A percentile compares a stretch with the other conserved stretches of the same genome.
Evolutionary conservation across 92 coral and sea anemone species (phyloP).

Genomic region (Parazoanthus swiftii): DNA sequence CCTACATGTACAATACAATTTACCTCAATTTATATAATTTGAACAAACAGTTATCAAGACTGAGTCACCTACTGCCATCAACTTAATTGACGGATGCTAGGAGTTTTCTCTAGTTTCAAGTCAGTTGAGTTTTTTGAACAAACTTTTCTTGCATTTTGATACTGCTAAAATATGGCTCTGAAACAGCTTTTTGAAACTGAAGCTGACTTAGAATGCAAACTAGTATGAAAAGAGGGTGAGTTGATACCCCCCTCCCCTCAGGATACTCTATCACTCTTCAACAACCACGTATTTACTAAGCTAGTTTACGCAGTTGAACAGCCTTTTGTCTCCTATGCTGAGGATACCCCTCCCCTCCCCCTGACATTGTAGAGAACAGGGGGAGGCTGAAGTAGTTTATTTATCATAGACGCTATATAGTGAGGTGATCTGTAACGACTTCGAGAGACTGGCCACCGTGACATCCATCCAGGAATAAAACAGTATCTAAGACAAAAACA

Average conservation of each 20-base stretch:
- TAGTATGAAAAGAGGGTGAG: too few species aligned
- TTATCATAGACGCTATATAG: constrained; percentile 16
- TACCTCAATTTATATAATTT: too few species aligned
- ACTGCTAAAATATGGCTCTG: not conserved
- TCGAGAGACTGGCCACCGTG: not conserved
- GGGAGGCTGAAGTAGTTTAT: not conserved
- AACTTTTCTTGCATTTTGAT: too few species aligned
- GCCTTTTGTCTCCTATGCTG: not conserved
- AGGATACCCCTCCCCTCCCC: not conserved
- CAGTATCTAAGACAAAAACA: not conserved
- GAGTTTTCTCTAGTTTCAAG: too few species aligned
- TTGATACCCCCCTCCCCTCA: too few species aligned
- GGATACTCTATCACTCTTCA: not conserved
- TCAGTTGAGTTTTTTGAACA: too few species aligned
- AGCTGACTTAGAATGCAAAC: not conserved
- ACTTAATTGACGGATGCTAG: too few species aligned
- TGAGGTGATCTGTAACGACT: constrained; percentile 4
- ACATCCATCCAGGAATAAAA: constrained; percentile 32
- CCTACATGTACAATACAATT: too few species aligned
- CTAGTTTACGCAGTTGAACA: not conserved
- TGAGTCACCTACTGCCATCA: too few species aligned
- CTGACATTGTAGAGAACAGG: not conserved
- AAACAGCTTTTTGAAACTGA: not conserved
- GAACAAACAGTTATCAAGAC: too few species aligned
- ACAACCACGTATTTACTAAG: not conserved